Conservation (phyloP, 2,113 vertebrate species). For the Clarias magur region DNA sequence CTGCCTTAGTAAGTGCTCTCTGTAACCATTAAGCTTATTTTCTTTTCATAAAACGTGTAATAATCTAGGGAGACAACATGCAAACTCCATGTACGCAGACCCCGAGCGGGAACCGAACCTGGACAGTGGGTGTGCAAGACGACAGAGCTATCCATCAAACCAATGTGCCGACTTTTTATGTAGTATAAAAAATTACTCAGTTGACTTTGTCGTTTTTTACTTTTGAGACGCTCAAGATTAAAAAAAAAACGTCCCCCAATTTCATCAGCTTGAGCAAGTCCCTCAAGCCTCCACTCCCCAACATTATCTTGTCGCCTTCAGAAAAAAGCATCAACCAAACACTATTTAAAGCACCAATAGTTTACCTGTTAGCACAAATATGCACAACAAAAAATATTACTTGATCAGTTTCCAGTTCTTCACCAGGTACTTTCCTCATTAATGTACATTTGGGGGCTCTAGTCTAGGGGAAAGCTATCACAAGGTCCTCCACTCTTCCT, state of each 20-base stretch:
- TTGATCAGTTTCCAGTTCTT: neutral
- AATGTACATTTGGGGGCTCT: neutral
- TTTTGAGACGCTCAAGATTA: neutral
- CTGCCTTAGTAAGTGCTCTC: neutral
- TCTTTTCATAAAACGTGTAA: neutral
- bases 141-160: too few species aligned
- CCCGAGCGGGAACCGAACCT: too few species aligned
- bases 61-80: neutral
- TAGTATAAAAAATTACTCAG: neutral
- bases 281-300: neutral
- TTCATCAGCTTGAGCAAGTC: neutral
- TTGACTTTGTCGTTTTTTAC: neutral
- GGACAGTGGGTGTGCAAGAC: too few species aligned
- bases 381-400: neutral
- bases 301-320: neutral
- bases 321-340: neutral
- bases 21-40: neutral
- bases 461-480: neutral
- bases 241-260: too few species aligned
- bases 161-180: neutral
- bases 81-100: neutral
- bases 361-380: neutral
- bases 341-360: neutral
- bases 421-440: neutral
- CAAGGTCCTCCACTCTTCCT: neutral